Base-by-base conservation (phyloP, 2,888 invertebrate genomes). In the Drosophila atripex region DNA sequence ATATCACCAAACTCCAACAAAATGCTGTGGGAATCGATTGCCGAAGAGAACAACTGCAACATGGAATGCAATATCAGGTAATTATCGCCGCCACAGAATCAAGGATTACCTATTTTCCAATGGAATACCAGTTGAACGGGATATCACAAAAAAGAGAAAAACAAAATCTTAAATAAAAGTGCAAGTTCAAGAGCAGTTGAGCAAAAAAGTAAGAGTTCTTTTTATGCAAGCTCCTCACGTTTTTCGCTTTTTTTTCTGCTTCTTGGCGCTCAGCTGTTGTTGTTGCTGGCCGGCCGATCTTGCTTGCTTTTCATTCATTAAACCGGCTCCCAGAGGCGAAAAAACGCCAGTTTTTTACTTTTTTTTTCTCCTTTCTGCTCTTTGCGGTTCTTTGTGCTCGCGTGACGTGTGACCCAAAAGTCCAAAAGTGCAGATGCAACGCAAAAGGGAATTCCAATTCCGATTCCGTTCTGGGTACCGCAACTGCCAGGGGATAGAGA, bases 41-140 rank as follows among this genome's bases (percentile, higher is more conserved):
- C 79, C 73, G 91, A 91, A 71, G 91, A 91, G 80, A 82, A 77
- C 68, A 83, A 83, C 71, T 89, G 88, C 85, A 80, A 72, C 72
- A 91, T 90, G 89, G 91, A 92, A 82, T 91, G 90, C 85, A 80
- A 82, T 80, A 88, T 90, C 86, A 92, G 92, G 92, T 92, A 92
- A 91, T 76, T 86, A 77, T 69, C 55, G 35, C 41, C 58, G 23
- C 23, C 50, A 45, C 54, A 41, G 11, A 9, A 43, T 6, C 35
- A 43, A 43, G 43, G 43, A 43, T 43, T 43, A 43, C 12, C 39
- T 7, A 47, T 46, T 60, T 30, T 60, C 58, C 58, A 58, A 12
- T 43, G 58, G 64, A 69, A 60, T 38, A 53, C 41, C 60, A 69
- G 76, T 69, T 76, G 2, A 35, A 35, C 35, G 35, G 35, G 35